Evolutionary conservation across 2,888 invertebrate genomes (phyloP), one percentile per base, ranked within the genome.

Genomic region (Arenicola marina): DNA sequence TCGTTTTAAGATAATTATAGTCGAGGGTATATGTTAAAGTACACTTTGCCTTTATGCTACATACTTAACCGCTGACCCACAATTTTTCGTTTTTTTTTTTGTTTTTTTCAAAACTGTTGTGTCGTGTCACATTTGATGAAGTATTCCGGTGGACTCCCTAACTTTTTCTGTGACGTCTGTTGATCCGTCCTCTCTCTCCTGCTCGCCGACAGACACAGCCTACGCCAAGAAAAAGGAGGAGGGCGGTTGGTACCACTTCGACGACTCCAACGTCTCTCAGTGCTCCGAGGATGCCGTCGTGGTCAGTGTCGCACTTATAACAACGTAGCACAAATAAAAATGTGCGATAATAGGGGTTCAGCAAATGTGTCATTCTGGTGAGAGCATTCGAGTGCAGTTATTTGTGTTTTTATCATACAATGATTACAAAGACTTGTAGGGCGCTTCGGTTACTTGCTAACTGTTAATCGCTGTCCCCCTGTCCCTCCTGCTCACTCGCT

Each of bases 241-340:
- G 54, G 71, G 76, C 2, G 69, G 77, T 34, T 87, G 87, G 87
- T 85, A 85, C 74, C 79, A 84, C 67, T 87, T 86, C 75, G 86
- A 87, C 76, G 87, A 87, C 70, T 83, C 83, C 43, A 80, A 75
- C 68, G 86, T 86, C 2, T 76, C 83, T 0, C 70, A 74, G 28
- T 76, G 82, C 21, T 73, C 74, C 24, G 84, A 84, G 65, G 83
- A 83, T 21, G 72, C 77, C 58, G 80, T 84, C 64, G 84, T 85
- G 73, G 85, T 85, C 75, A 79, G 84, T 62, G 44, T 46, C 28
- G n/a, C 21, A 32, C n/a, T n/a, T n/a, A n/a, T n/a, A n/a, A n/a
- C n/a, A n/a, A n/a, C n/a, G n/a, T n/a, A n/a, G n/a, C n/a, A n/a
- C n/a, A n/a, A n/a, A n/a, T n/a, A n/a, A n/a, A n/a, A 34, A n/a